Evolutionary conservation across 2,888 invertebrate genomes (phyloP).

Genomic region (Phaedon cochleariae): DNA sequence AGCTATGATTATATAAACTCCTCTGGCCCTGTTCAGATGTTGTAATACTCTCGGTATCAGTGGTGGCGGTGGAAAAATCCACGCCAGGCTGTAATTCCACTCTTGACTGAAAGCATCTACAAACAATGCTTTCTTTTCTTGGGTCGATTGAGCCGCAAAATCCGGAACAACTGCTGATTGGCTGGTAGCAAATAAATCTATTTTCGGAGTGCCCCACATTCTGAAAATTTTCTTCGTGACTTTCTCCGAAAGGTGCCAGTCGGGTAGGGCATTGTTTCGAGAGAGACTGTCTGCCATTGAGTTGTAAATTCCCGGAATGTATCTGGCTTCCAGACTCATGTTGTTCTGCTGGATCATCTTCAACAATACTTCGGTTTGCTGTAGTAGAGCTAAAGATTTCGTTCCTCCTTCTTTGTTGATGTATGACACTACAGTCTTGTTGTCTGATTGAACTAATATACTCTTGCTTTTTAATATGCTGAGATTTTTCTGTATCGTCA

Average conservation of each 20-base stretch:
- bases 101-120: constrained; percentile 33
- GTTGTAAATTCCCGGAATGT: not conserved
- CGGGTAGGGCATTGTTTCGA: not conserved
- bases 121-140: constrained; percentile 19
- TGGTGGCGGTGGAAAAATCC: constrained; percentile 51
- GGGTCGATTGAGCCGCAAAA: constrained; percentile 30
- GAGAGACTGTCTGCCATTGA: not conserved
- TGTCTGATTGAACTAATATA: not conserved
- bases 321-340: not conserved
- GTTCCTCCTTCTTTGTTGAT: not conserved
- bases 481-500: not conserved
- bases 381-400: not conserved
- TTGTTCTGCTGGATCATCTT: not conserved
- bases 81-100: constrained; percentile 33
- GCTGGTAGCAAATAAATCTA: constrained; percentile 38
- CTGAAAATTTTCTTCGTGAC: constrained; percentile 30
- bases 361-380: not conserved
- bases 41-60: constrained; percentile 41
- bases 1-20: constrained; percentile 44
- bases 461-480: not conserved
- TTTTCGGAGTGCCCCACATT: constrained; percentile 34
- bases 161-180: constrained; percentile 29
- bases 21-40: constrained; percentile 42
- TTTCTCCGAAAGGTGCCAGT: constrained; percentile 33
- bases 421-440: not conserved